Evolutionary conservation across 2,797 vertebrate genomes (phyloP).

Genomic region (Darevskia mixta): DNA sequence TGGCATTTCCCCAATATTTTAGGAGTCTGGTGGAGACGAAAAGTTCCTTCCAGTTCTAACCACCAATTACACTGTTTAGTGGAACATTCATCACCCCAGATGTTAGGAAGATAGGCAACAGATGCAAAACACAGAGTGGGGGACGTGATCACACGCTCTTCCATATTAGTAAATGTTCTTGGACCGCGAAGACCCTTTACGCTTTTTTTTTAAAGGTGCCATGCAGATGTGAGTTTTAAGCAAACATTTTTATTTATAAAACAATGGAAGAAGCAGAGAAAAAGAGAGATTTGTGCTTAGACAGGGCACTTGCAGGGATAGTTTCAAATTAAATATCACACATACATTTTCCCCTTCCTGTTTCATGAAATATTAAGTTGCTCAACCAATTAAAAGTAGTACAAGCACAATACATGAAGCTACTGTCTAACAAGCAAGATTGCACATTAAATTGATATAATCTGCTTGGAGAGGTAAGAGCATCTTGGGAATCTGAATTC

Average conservation of each 20-base stretch:
- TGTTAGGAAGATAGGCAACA: constrained; percentile 23
- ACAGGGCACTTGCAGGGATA: accelerated
- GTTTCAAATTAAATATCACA: constrained; percentile 9
- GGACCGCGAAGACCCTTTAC: constrained; percentile 4
- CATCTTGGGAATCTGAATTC: not conserved
- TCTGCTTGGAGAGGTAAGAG: not conserved
- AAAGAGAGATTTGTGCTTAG: not conserved
- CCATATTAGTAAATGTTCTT: not conserved
- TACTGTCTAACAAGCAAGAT: not conserved
- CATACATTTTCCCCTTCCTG: not conserved
- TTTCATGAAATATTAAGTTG: constrained; percentile 36
- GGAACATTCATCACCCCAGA: constrained; percentile 45
- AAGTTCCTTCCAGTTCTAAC: constrained; percentile 30
- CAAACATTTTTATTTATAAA: not conserved
- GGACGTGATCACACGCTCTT: not conserved
- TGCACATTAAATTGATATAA: not conserved
- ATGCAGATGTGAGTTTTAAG: constrained; percentile 38
- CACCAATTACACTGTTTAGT: constrained; percentile 24
- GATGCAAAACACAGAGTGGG: not conserved
- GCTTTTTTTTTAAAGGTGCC: not conserved
- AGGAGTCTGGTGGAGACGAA: constrained; percentile 8
- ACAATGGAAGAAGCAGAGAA: not conserved
- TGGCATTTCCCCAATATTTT: constrained; percentile 13
- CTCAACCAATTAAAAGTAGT: constrained; percentile 25
- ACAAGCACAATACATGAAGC: constrained; percentile 6